These are phyloP conservation scores for Gasterosteus nipponicus DNA, from an alignment of 2,113 vertebrate genomes.

Conservation along the genomic window DNA sequence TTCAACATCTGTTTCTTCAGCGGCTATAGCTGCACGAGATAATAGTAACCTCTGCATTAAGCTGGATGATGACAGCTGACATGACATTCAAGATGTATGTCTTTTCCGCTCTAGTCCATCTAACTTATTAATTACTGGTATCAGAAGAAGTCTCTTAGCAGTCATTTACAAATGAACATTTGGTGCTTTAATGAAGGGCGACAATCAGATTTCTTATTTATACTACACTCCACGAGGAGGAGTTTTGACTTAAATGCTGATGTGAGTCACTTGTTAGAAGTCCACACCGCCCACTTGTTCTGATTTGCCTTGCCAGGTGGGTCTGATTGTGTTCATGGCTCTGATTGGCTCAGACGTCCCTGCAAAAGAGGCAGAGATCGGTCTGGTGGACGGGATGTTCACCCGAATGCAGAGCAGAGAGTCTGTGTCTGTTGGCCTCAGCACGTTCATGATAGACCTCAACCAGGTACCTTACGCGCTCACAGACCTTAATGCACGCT, in stretches of 20 bases:
- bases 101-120: background rate
- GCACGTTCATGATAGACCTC: constrained; percentile 97
- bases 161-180: background rate
- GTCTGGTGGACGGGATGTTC: constrained; percentile 91
- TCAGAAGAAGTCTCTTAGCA: background rate
- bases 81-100: background rate
- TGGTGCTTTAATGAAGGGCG: background rate
- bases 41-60: background rate
- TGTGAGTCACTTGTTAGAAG: background rate
- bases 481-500: constrained; percentile 18
- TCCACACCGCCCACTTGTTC: background rate
- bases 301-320: constrained; percentile 80
- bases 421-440: constrained; percentile 94
- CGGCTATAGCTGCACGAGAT: background rate
- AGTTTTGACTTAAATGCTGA: background rate
- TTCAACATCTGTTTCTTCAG: constrained; percentile 1
- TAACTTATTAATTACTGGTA: background rate
- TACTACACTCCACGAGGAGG: background rate
- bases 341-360: constrained; percentile 95
- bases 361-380: constrained; percentile 91
- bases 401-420: constrained; percentile 94
- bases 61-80: background rate
- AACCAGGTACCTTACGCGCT: constrained; percentile 84
- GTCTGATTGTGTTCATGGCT: constrained; percentile 96
- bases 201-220: background rate